Percentiles rank a stretch among this genome's conserved stretches.
Conservation (phyloP, 2,888 invertebrate genomes). For the Nemotelus nigrinus region DNA sequence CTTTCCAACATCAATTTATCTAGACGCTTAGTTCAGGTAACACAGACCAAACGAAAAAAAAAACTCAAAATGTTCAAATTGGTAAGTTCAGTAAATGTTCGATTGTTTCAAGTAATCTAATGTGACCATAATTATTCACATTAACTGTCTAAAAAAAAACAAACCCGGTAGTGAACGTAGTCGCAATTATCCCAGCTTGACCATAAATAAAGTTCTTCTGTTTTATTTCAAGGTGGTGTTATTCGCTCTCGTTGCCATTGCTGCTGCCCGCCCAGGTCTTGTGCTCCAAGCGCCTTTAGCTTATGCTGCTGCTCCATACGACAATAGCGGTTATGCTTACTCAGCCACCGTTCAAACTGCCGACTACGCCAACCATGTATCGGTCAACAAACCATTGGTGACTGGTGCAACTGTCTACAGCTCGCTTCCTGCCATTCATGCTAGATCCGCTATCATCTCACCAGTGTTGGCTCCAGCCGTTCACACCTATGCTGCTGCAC, state of each 20-base stretch:
- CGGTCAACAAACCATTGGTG: conserved; percentile 37
- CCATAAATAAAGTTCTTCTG: background rate
- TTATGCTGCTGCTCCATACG: conserved; percentile 28
- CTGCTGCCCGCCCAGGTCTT: conserved; percentile 52
- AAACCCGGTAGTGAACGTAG: too few relatives aligned
- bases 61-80: conserved; percentile 54
- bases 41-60: conserved; percentile 44
- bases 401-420: conserved; percentile 37
- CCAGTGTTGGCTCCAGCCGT: conserved; percentile 58
- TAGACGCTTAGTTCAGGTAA: conserved; percentile 38
- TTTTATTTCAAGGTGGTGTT: conserved; percentile 56
- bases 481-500: conserved; percentile 21
- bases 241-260: conserved; percentile 55
- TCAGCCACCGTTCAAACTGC: conserved; percentile 35
- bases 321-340: conserved; percentile 42
- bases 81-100: conserved; percentile 48
- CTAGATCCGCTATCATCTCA: conserved; percentile 56
- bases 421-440: conserved; percentile 59
- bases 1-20: conserved; percentile 26
- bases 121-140: too few relatives aligned
- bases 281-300: conserved; percentile 37
- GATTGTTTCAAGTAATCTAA: too few relatives aligned
- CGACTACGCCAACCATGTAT: conserved; percentile 39
- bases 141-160: too few relatives aligned
- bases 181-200: too few relatives aligned